These are phyloP conservation scores for Salminus brasiliensis DNA, from an alignment of 2,113 vertebrate genomes.

Conservation along the genomic window DNA sequence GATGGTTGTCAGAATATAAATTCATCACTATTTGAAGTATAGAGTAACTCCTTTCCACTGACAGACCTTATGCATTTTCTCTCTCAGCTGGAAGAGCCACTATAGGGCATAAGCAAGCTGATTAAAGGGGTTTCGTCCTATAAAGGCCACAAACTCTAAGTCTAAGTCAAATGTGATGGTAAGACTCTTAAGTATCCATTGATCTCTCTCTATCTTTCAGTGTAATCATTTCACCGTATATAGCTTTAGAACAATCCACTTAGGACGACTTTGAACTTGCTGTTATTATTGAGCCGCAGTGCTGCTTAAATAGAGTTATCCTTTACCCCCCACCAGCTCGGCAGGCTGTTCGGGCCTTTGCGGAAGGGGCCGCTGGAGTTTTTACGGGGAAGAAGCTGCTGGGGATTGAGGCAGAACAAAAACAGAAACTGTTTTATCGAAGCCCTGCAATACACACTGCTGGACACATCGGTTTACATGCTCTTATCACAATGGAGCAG, in stretches of 20 bases:
- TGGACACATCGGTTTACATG: neutral
- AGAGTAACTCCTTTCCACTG: neutral
- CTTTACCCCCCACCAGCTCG: neutral
- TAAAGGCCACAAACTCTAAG: slow-evolving; percentile 33
- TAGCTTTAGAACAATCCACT: slow-evolving; percentile 37
- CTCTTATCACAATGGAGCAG: slow-evolving; percentile 10
- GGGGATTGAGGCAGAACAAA: neutral
- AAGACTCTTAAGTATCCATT: slow-evolving; percentile 3
- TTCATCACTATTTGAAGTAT: neutral
- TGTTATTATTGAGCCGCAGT: slow-evolving; percentile 37
- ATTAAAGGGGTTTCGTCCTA: slow-evolving; percentile 29
- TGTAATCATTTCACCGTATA: slow-evolving; percentile 32
- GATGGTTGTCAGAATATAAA: too few species aligned
- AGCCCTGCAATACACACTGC: neutral
- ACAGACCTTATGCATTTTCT: slow-evolving; percentile 14
- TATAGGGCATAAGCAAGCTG: neutral
- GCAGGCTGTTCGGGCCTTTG: neutral
- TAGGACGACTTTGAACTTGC: slow-evolving; percentile 23
- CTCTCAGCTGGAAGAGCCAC: slow-evolving; percentile 3
- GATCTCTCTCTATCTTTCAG: slow-evolving; percentile 32
- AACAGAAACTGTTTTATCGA: neutral
- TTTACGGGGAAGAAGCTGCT: slow-evolving; percentile 1
- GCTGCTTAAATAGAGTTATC: slow-evolving; percentile 17
- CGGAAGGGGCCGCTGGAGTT: neutral
- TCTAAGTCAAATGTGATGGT: neutral